phyloP scores from a whole-genome alignment of 1,140 invertebrate genomes.

The Dryas iulia region DNA sequence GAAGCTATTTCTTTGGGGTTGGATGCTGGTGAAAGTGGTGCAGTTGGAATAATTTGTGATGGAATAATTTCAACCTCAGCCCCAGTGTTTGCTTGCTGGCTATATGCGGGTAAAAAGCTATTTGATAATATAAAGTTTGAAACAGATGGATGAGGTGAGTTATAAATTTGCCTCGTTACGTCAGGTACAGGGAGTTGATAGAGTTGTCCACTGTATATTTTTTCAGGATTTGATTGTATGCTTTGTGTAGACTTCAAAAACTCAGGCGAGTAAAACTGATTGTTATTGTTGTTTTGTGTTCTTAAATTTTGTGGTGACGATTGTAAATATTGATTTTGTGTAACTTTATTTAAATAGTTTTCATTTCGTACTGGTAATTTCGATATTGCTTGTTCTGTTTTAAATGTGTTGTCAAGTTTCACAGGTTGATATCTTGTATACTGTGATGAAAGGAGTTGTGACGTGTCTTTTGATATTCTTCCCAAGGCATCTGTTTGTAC shows the following conservation, averaged over 20 bases:
- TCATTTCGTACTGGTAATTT: background rate
- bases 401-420: background rate
- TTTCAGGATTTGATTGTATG: slow-evolving; percentile 38
- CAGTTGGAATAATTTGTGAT: slow-evolving; percentile 33
- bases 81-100: background rate
- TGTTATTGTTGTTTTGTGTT: slow-evolving; percentile 6
- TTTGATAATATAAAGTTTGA: slow-evolving; percentile 27
- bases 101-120: background rate
- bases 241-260: background rate
- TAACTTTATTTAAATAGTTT: slow-evolving; percentile 13
- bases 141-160: slow-evolving; percentile 35
- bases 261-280: background rate
- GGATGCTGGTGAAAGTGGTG: background rate
- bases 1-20: background rate
- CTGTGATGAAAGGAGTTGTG: slow-evolving; percentile 43
- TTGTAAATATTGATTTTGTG: slow-evolving; percentile 22
- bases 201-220: slow-evolving; percentile 68
- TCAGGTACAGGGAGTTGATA: slow-evolving; percentile 66
- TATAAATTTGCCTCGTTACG: slow-evolving; percentile 64
- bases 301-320: slow-evolving; percentile 20
- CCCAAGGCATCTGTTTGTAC: slow-evolving; percentile 45
- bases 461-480: slow-evolving; percentile 56
- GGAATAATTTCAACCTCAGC: slow-evolving; percentile 53
- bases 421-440: slow-evolving; percentile 33
- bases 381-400: background rate